Percentiles rank a stretch among this genome's conserved stretches.
phyloP scores from a whole-genome alignment of 1,140 invertebrate species.

The Hermetia illucens region DNA sequence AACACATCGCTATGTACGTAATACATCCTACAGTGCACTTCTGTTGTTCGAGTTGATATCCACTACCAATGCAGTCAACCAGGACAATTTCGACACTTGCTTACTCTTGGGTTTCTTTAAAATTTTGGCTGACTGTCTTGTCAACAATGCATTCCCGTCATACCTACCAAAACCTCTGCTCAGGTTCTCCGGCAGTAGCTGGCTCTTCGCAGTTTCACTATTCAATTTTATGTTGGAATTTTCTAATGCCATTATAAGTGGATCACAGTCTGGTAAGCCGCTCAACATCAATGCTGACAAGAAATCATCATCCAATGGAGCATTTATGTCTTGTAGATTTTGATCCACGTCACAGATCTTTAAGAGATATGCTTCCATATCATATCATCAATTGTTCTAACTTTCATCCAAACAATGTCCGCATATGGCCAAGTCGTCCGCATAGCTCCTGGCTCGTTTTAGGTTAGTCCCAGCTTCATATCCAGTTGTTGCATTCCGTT shows the following conservation, averaged over 20 bases:
- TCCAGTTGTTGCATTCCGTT: slow-evolving; percentile 6
- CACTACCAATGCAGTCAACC: slow-evolving; percentile 8
- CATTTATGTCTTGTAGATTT: slow-evolving; percentile 13
- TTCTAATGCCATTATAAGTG: slow-evolving; percentile 19
- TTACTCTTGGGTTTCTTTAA: slow-evolving; percentile 6
- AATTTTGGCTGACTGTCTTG: background rate
- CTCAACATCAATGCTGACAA: slow-evolving; percentile 18
- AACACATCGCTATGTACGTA: no score
- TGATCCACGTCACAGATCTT: slow-evolving; percentile 1
- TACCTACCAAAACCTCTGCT: slow-evolving; percentile 4
- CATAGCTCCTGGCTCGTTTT: slow-evolving; percentile 8
- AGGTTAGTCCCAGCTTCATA: slow-evolving; percentile 9
- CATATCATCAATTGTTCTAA: slow-evolving; percentile 2
- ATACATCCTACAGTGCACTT: no score
- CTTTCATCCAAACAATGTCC: slow-evolving; percentile 7
- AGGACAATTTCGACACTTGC: slow-evolving; percentile 10
- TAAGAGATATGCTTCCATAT: background rate
- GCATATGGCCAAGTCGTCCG: slow-evolving; percentile 7
- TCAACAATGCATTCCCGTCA: background rate
- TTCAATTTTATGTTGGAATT: slow-evolving; percentile 16
- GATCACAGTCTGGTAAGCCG: slow-evolving; percentile 17
- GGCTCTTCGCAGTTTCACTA: slow-evolving; percentile 14
- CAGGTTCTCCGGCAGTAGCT: slow-evolving; percentile 13
- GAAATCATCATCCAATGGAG: slow-evolving; percentile 20
- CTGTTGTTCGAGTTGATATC: slow-evolving; percentile 10